Evolutionary conservation across 2,797 vertebrate genomes (phyloP), one percentile per base, ranked within the genome.

Genomic region (Etheostoma nigrum): DNA sequence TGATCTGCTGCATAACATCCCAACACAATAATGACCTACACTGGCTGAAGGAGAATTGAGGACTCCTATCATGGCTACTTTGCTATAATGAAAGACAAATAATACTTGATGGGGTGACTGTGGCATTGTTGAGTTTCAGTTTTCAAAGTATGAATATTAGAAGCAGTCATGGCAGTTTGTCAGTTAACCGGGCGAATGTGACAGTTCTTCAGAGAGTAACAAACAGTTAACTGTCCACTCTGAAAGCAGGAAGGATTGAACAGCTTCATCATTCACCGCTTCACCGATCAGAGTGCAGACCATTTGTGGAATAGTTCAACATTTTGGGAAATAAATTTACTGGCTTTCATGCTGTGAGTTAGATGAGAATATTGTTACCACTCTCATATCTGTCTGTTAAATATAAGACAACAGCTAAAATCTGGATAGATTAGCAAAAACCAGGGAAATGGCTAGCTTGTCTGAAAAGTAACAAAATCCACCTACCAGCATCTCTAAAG

Each of bases 1-100:
- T 67, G 66, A 72, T 78, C 57, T 48, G 60, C 67, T 49, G 67
- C 53, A 13, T n/a, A 52, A 72, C 57, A 64, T 59, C 27, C 47
- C 53, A 59, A 66, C 60, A 55, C 36, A 71, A 66, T 40, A 40
- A 74, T 19, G 40, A 72, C 40, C 65, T 67, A 47, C 30, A 33
- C 40, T n/a, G 45, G 59, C 42, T 57, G 65, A 36, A 67, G 62
- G 53, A 59, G 54, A 58, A 44, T 9, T 48, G 15, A 66, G 49
- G 67, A 14, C 57, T 67, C 42, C 30, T 55, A 21, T 19, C 55
- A 77, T 48, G 76, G 67, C 62, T 52, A 67, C 48, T 6, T 54
- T n/a, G 36, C 45, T 58, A 13, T 15, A 33, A 60, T 72, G 9
- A 71, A 36, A 66, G 19, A 77, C 36, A 45, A 59, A 69, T 54